Percentiles rank a stretch among this genome's conserved stretches.
Evolutionary conservation across 2,888 invertebrate species (phyloP).

Genomic region (Galeopsomyia nigrocyanea): DNA sequence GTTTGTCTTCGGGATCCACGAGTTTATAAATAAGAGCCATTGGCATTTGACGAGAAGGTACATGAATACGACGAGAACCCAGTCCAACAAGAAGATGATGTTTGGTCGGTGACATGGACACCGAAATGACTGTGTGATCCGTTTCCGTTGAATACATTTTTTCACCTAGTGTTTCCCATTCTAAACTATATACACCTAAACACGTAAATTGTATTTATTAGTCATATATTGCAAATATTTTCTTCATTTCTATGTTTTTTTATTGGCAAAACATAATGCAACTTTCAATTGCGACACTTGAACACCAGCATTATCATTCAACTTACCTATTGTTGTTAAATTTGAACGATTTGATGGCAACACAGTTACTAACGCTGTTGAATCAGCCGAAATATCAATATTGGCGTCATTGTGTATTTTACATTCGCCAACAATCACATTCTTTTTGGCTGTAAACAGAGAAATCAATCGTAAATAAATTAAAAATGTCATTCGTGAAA

Average conservation of each 20-base stretch:
- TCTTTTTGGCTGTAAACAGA: slow-evolving; percentile 74
- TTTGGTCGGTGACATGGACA: slow-evolving; percentile 86
- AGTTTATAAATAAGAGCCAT: slow-evolving; percentile 64
- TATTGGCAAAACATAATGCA: background rate
- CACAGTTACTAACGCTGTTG: slow-evolving; percentile 81
- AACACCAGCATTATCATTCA: background rate
- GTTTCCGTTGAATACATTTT: slow-evolving; percentile 83
- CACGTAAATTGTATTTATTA: background rate
- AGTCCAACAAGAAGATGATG: slow-evolving; percentile 86
- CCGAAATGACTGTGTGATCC: slow-evolving; percentile 86
- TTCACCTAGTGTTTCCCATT: slow-evolving; percentile 81
- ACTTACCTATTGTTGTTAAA: slow-evolving; percentile 80
- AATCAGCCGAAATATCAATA: slow-evolving; percentile 86
- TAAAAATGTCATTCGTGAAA: slow-evolving; percentile 15
- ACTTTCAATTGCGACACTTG: too few relatives aligned
- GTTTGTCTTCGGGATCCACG: slow-evolving; percentile 49
- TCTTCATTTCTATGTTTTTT: background rate
- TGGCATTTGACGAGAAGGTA: slow-evolving; percentile 61
- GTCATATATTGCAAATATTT: background rate
- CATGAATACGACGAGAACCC: slow-evolving; percentile 76
- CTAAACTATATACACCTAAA: slow-evolving; percentile 83
- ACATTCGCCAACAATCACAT: slow-evolving; percentile 84
- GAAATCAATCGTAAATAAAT: background rate
- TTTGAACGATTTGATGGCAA: slow-evolving; percentile 80
- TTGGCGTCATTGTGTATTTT: slow-evolving; percentile 91